These are phyloP conservation scores for Phyllotis vaccarum DNA, from an alignment of 2,797 vertebrate species.

Conservation along the genomic window DNA sequence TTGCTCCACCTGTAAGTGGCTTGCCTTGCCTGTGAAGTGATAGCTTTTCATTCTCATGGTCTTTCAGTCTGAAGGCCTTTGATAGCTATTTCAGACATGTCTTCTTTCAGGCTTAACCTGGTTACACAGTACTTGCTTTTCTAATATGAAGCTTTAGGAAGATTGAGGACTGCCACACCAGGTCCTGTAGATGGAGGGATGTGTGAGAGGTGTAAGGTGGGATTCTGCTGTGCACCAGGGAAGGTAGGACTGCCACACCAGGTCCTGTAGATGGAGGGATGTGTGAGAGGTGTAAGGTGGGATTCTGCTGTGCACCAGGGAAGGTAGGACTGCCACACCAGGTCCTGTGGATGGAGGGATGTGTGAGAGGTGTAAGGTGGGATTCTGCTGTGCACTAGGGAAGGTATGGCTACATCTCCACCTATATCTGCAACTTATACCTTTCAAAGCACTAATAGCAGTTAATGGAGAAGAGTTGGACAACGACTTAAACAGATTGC, in stretches of 20 bases:
- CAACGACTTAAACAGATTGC: slow-evolving; percentile 31
- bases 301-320: neutral
- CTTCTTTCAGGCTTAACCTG: slow-evolving; percentile 59
- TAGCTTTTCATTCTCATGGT: slow-evolving; percentile 74
- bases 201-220: neutral
- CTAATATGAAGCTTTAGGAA: slow-evolving; percentile 31
- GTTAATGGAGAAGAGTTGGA: slow-evolving; percentile 43
- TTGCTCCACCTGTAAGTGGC: slow-evolving; percentile 63
- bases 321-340: too few species aligned
- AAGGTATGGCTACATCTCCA: neutral
- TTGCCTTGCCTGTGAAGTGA: slow-evolving; percentile 74
- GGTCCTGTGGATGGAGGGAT: too few species aligned
- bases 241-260: too few species aligned
- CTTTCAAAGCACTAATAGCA: slow-evolving; percentile 17
- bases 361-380: neutral
- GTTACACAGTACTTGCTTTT: slow-evolving; percentile 74
- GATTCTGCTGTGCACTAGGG: neutral
- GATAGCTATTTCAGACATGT: slow-evolving; percentile 73
- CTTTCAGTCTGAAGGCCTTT: slow-evolving; percentile 70
- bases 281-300: neutral
- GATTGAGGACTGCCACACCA: neutral
- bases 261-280: too few species aligned
- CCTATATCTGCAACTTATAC: neutral
- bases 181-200: slow-evolving; percentile 21
- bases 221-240: neutral